Conservation (phyloP, 35 echinoderm and acorn worm species). For the Chiridota heheva region DNA sequence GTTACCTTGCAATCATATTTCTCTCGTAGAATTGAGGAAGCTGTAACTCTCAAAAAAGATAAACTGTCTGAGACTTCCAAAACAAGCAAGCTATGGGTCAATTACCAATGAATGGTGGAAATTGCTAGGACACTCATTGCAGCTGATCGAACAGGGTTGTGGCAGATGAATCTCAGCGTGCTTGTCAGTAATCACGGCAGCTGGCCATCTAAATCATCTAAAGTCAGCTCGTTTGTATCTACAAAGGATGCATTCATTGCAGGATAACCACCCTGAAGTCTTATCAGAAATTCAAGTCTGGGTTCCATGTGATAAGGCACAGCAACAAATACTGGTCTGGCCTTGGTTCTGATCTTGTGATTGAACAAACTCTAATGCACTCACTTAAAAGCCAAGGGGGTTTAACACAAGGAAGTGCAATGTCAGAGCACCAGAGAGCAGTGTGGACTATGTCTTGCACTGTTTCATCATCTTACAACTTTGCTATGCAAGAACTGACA, state of each 20-base stretch:
- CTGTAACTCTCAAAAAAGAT: background rate
- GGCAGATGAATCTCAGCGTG: background rate
- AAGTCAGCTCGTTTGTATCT: background rate
- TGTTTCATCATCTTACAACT: constrained; percentile 34
- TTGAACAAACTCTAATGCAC: constrained; percentile 48
- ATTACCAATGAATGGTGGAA: background rate
- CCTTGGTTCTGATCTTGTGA: too few relatives aligned
- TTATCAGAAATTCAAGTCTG: too few relatives aligned
- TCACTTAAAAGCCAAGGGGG: constrained; percentile 26
- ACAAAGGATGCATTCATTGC: background rate
- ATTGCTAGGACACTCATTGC: background rate
- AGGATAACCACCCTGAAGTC: too few relatives aligned
- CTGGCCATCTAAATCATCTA: background rate
- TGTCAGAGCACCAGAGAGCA: constrained; percentile 15
- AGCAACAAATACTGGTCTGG: too few relatives aligned
- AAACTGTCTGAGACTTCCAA: background rate
- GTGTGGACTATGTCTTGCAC: constrained; percentile 47
- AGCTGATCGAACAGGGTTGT: constrained; percentile 11
- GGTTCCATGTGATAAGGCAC: too few relatives aligned
- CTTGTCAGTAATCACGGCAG: background rate
- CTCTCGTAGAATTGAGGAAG: background rate
- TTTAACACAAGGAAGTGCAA: constrained; percentile 51
- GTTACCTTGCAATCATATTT: background rate
- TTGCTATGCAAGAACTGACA: too few relatives aligned
- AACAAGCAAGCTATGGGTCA: background rate